Base-by-base conservation (phyloP, 1,140 invertebrate species). In the Lutraria rhynchaena region DNA sequence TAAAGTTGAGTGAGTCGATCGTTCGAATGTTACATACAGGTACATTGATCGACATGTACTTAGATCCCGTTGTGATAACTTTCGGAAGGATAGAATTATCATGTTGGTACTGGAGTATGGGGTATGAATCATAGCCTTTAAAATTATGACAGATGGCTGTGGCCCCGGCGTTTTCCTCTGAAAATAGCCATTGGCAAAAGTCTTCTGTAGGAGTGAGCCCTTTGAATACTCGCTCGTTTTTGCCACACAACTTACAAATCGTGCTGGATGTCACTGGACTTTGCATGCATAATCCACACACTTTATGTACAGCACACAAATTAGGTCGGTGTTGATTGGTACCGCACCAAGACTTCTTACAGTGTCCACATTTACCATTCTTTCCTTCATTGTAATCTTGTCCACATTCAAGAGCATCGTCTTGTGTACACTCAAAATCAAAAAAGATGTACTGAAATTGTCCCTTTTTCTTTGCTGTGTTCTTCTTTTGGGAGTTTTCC, bases 51-150 rank as follows among this genome's bases (percentile, higher is more conserved):
- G 63, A 49, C 5, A 73, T 31, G 41, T 15, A n/a, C n/a, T n/a
- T n/a, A n/a, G n/a, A n/a, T n/a, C n/a, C n/a, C n/a, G n/a, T n/a
- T n/a, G n/a, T n/a, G n/a, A 73, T 74, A 1, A 81, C 33, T n/a
- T 35, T 58, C 5, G 78, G 78, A 53, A 81, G 17, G 3, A 65
- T 49, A 9, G 44, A 55, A 27, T 81, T 60, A 29, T 53, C 22
- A 22, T 81, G 29, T 15, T 73, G 33, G 55, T 71, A 81, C 17
- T 71, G 22, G 29, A 81, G 49, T 7, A 81, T 73, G 13, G 78
- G 78, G 31, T 81, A 81, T 17, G 53, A 60, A 63, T 81, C 78
- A 53, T 73, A 81, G 4, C 69, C 55, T n/a, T 81, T 13, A 17
- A 55, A 73, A 51, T 73, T 73, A 22, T 73, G 29, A 15, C 70